These are phyloP conservation scores for Dolichallabes microphthalmus DNA, from an alignment of 2,113 vertebrate species.

Conservation along the genomic window DNA sequence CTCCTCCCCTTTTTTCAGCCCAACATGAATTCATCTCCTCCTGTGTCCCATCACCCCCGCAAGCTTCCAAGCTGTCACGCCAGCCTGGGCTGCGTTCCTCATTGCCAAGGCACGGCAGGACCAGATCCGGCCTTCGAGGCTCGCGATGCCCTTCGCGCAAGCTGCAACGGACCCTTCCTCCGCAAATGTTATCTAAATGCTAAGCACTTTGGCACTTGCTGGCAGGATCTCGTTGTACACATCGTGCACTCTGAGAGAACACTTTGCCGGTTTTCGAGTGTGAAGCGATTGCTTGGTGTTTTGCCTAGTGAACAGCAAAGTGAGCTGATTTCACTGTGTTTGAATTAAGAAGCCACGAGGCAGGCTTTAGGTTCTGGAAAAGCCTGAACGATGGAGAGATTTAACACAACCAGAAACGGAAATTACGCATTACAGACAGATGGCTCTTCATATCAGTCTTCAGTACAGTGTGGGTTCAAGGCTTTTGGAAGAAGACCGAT, in stretches of 20 bases:
- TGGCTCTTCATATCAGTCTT: conserved; percentile 39
- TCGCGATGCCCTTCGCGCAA: conserved; percentile 62
- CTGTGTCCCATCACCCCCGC: conserved; percentile 70
- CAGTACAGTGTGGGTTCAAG: conserved; percentile 14
- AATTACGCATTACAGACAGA: conserved; percentile 43
- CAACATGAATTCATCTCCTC: conserved; percentile 57
- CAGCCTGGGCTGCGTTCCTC: conserved; percentile 64
- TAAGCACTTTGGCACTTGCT: conserved; percentile 59
- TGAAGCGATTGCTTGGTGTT: conserved; percentile 52
- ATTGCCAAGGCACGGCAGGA: conserved; percentile 76
- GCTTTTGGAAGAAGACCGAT: conserved; percentile 16
- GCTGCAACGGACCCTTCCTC: conserved; percentile 65
- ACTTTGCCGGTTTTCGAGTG: conserved; percentile 52
- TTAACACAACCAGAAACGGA: conserved; percentile 32
- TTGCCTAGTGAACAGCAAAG: conserved; percentile 52
- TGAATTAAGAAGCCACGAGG: conserved; percentile 53
- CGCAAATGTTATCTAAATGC: conserved; percentile 69
- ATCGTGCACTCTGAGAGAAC: conserved; percentile 47
- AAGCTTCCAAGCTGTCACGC: conserved; percentile 76
- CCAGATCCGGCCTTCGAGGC: conserved; percentile 70
- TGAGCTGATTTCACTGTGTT: conserved; percentile 49
- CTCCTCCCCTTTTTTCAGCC: conserved; percentile 38
- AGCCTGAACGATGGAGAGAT: conserved; percentile 37
- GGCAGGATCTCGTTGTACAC: conserved; percentile 55
- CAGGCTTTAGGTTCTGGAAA: conserved; percentile 44